These are phyloP conservation scores for Brienomyrus longianalis DNA, from an alignment of 2,113 vertebrate species.

Conservation along the genomic window DNA sequence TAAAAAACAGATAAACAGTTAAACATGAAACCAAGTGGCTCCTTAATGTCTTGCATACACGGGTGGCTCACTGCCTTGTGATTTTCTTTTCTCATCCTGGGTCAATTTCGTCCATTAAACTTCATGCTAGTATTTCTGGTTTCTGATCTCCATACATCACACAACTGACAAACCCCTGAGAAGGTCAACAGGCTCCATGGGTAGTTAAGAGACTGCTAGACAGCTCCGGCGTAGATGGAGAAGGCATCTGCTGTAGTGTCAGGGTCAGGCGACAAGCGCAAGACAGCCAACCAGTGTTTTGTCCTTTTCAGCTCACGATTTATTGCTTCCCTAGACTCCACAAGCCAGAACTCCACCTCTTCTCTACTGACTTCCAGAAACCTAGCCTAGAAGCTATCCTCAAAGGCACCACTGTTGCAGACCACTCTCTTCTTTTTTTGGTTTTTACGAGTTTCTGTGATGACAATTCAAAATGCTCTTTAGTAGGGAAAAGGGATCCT, in stretches of 20 bases:
- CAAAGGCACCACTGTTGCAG: conserved; percentile 20
- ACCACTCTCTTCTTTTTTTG: not conserved
- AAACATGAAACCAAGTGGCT: not conserved
- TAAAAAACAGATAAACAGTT: not conserved
- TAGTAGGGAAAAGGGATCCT: not conserved
- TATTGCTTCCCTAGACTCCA: conserved; percentile 16
- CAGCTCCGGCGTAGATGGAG: not conserved
- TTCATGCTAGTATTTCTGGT: not conserved
- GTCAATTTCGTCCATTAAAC: too few relatives aligned
- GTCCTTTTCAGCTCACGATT: conserved; percentile 14
- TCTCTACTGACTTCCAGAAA: not conserved
- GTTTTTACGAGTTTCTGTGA: not conserved
- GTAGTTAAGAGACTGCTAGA: conserved; percentile 1
- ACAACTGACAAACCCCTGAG: not conserved
- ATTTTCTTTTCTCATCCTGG: not conserved
- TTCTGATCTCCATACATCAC: not conserved
- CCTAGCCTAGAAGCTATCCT: not conserved
- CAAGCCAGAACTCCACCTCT: conserved; percentile 1
- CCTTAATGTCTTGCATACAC: not conserved
- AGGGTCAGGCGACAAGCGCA: conserved; percentile 5
- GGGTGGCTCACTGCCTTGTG: not conserved
- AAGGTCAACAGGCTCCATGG: conserved; percentile 9
- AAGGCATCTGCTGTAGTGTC: not conserved
- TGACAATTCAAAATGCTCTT: not conserved
- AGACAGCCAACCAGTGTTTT: conserved; percentile 6